Evolutionary conservation across 2,113 vertebrate genomes (phyloP).

Genomic region (Sarotherodon lohbergeri): DNA sequence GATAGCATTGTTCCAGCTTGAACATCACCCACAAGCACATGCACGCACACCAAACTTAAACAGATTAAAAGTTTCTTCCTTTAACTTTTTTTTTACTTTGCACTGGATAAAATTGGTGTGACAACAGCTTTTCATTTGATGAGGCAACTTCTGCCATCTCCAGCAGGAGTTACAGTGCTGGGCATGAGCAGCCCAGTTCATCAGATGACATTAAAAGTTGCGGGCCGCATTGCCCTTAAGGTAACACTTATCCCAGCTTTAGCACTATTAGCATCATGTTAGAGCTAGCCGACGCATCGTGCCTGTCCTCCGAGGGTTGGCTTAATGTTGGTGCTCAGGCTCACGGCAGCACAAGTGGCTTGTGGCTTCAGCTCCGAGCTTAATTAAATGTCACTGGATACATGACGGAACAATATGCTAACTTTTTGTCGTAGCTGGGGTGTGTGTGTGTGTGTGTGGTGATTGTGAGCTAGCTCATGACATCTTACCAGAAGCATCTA

Average conservation of each 20-base stretch:
- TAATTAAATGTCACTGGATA: slow-evolving; percentile 52
- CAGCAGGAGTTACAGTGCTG: neutral
- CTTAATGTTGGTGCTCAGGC: slow-evolving; percentile 26
- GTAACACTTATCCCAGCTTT: slow-evolving; percentile 37
- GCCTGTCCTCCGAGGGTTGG: slow-evolving; percentile 11
- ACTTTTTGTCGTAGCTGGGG: neutral
- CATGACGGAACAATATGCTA: neutral
- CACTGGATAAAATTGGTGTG: neutral
- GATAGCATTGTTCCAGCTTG: neutral
- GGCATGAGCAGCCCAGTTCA: neutral
- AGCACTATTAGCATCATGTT: slow-evolving; percentile 23
- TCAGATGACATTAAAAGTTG: slow-evolving; percentile 4
- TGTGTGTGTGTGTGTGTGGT: neutral
- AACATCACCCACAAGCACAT: neutral
- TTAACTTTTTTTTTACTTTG: neutral
- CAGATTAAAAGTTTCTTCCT: neutral
- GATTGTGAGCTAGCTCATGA: neutral
- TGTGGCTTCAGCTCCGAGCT: neutral
- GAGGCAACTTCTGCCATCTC: neutral
- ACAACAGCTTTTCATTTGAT: neutral
- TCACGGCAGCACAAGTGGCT: neutral
- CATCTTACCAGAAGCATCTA: neutral
- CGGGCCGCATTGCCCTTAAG: neutral
- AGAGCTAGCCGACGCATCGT: neutral
- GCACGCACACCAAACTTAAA: neutral